Percentiles rank a stretch among this genome's conserved stretches.
Conservation (phyloP, 2,888 invertebrate species). For the Acleris literana region DNA sequence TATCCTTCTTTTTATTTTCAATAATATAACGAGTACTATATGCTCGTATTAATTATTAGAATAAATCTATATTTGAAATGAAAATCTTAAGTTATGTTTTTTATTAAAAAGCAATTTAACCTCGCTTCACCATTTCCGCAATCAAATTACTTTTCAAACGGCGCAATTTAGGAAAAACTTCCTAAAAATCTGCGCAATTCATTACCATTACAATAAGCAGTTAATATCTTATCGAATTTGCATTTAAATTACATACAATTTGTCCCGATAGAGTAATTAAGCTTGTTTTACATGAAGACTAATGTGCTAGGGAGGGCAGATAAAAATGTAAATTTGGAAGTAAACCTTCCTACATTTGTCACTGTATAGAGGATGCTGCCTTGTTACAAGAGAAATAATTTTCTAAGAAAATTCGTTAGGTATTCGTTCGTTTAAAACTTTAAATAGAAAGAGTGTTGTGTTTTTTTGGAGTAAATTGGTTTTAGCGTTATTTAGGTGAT, state of each 20-base stretch:
- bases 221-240: constrained; percentile 55
- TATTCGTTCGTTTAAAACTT: not conserved
- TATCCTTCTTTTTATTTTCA: too few species aligned
- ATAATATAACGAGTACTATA: too few species aligned
- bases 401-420: not conserved
- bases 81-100: too few species aligned
- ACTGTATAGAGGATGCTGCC: too few species aligned
- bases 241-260: constrained; percentile 76
- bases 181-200: not conserved
- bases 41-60: too few species aligned
- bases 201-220: constrained; percentile 51
- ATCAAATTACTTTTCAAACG: not conserved
- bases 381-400: not conserved
- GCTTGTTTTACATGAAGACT: constrained; percentile 64
- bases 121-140: not conserved
- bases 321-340: constrained; percentile 61
- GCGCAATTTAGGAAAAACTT: not conserved
- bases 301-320: constrained; percentile 53
- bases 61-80: too few species aligned
- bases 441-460: not conserved
- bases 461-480: too few species aligned
- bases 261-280: constrained; percentile 66
- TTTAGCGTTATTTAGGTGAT: too few species aligned
- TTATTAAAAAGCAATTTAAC: too few species aligned
- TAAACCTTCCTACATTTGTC: constrained; percentile 35